Percentiles rank a stretch among this genome's conserved stretches.
Conservation (phyloP, 2,888 invertebrate species). For the Dascillus cervinus region DNA sequence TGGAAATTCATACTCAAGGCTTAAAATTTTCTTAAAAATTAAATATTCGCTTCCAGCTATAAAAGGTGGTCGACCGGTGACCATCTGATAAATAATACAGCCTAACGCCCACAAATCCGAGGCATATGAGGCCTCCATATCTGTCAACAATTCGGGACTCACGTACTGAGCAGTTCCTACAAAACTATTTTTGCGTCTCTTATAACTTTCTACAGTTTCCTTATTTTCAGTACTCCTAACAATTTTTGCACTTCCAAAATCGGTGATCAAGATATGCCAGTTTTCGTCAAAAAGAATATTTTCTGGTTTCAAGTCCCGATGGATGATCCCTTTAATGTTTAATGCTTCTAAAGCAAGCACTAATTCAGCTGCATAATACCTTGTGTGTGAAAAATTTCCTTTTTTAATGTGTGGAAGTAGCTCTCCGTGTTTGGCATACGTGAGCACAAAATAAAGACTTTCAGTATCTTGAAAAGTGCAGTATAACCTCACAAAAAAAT, state of each 20-base stretch:
- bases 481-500: constrained; percentile 88
- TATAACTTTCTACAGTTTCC: constrained; percentile 37
- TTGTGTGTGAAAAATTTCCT: constrained; percentile 78
- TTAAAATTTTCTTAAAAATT: constrained; percentile 91
- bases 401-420: constrained; percentile 85
- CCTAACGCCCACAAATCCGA: constrained; percentile 98
- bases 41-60: constrained; percentile 88
- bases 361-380: constrained; percentile 93
- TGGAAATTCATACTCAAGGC: constrained; percentile 85
- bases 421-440: constrained; percentile 93
- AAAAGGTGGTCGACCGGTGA: constrained; percentile 88
- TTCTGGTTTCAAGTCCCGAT: constrained; percentile 96
- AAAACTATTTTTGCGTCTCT: constrained; percentile 72
- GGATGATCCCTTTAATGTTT: constrained; percentile 81
- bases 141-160: constrained; percentile 89
- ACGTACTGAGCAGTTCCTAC: constrained; percentile 99
- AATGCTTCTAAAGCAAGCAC: constrained; percentile 86
- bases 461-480: constrained; percentile 95
- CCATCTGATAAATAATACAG: constrained; percentile 95
- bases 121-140: constrained; percentile 61
- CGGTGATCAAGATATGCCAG: constrained; percentile 94
- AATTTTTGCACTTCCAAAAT: constrained; percentile 64
- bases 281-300: constrained; percentile 92
- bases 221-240: constrained; percentile 19
- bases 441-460: constrained; percentile 90